Base-by-base conservation (phyloP, 2,797 vertebrate genomes). In the Pygocentrus nattereri region DNA sequence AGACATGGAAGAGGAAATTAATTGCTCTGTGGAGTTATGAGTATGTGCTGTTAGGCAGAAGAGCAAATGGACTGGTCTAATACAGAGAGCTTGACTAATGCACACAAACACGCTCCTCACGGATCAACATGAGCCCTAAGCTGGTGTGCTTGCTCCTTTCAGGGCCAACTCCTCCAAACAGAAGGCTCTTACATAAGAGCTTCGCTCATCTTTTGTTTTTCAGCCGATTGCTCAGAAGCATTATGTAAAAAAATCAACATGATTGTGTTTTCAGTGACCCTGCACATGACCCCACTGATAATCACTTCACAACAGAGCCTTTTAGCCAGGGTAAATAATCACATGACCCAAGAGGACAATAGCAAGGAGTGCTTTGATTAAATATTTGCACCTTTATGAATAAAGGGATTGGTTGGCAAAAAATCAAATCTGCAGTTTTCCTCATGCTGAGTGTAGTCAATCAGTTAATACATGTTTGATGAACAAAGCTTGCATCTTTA, bases 201-300 rank as follows among this genome's bases (percentile, higher is more conserved):
- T 90, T 92, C 87, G 85, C 86, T 90, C 86, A 84, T 90, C 82
- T 87, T 84, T 87, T 85, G 80, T 85, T 82, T 90, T 87, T 89
- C 84, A 88, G 82, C 81, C 88, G 86, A 92, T 90, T 88, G 79
- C 88, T 87, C 88, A 80, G 81, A 72, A 82, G 78, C 62, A 83
- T 83, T 87, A 87, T 68, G 85, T 85, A 80, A 86, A 71, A 76
- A 87, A 88, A 89, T 83, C 65, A 84, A 49, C 61, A 70, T 82
- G 69, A 74, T 61, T 79, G 50, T 76, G 78, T 84, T 78, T 78
- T 85, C 84, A 77, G 52, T 82, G 76, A 79, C 81, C 85, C 23
- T 58, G 73, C 23, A 69, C 62, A 47, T 74, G 41, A 78, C 61
- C 47, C 59, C n/a, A 85, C 49, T 83, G 54, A 67, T 69, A 18